Conservation (phyloP, 1,140 invertebrate species). For the Trigoniulus corallinus region DNA sequence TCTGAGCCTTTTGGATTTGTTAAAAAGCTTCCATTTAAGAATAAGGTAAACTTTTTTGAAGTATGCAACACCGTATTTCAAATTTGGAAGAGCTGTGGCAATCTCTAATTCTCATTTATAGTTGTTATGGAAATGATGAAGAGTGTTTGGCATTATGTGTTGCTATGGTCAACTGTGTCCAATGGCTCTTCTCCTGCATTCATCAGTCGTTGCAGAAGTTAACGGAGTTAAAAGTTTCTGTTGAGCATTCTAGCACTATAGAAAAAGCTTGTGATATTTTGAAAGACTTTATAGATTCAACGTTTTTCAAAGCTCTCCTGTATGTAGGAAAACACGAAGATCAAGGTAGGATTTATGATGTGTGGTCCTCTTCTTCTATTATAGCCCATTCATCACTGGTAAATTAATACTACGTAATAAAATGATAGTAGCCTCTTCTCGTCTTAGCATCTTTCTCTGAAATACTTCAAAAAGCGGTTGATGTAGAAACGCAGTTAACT, state of each 20-base stretch:
- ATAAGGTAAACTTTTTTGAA: slow-evolving; percentile 21
- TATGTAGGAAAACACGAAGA: slow-evolving; percentile 29
- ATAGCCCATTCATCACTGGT: slow-evolving; percentile 2
- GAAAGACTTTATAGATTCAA: slow-evolving; percentile 21
- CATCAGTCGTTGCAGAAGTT: slow-evolving; percentile 21
- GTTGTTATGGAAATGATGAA: slow-evolving; percentile 24
- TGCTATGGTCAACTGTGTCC: slow-evolving; percentile 21
- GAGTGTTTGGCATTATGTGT: slow-evolving; percentile 23
- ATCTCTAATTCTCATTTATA: slow-evolving; percentile 14
- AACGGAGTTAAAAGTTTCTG: slow-evolving; percentile 15
- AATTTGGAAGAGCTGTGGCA: too few species aligned
- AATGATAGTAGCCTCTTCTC: background rate
- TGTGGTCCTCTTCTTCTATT: background rate
- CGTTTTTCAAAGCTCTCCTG: slow-evolving; percentile 25
- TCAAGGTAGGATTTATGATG: slow-evolving; percentile 13
- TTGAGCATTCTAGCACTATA: slow-evolving; percentile 24
- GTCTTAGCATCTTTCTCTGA: slow-evolving; percentile 11
- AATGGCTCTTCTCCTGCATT: slow-evolving; percentile 24
- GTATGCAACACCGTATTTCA: too few species aligned
- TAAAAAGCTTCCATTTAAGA: slow-evolving; percentile 57
- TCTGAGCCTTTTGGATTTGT: slow-evolving; percentile 62
- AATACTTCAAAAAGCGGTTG: slow-evolving; percentile 13
- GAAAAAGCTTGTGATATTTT: slow-evolving; percentile 24
- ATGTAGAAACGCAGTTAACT: slow-evolving; percentile 13
- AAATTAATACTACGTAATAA: too few species aligned